Conservation (phyloP, 2,888 invertebrate species). For the Trisateles emortualis region DNA sequence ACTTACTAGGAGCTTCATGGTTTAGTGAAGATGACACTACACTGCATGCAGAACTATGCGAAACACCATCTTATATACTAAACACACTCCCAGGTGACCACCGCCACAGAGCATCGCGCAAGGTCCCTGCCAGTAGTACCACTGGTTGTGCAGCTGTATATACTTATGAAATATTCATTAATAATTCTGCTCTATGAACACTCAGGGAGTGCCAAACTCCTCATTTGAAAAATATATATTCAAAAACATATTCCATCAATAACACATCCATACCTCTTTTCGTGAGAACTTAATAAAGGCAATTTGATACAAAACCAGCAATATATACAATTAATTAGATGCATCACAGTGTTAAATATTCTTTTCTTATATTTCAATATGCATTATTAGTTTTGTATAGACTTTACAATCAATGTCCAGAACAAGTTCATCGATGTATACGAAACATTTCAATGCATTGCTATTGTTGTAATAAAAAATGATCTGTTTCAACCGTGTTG, state of each 20-base stretch:
- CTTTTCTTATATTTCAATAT: background rate
- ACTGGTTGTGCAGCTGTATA: constrained; percentile 21
- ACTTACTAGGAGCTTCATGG: constrained; percentile 73
- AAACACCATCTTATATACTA: constrained; percentile 60
- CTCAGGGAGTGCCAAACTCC: background rate
- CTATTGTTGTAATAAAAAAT: background rate
- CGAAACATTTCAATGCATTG: background rate
- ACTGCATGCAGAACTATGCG: constrained; percentile 42
- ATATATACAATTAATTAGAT: background rate
- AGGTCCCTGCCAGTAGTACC: constrained; percentile 17
- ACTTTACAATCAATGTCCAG: background rate
- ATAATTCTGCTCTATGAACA: constrained; percentile 31
- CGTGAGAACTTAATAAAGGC: background rate
- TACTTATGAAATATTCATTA: constrained; percentile 10
- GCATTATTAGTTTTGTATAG: background rate
- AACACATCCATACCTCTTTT: constrained; percentile 4
- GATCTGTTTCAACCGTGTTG: no score
- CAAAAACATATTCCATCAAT: background rate
- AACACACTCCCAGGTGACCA: constrained; percentile 25
- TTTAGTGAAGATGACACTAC: constrained; percentile 29
- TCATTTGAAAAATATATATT: constrained; percentile 8
- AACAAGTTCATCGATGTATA: constrained; percentile 10
- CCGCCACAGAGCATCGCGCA: constrained; percentile 29
- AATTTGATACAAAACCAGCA: background rate
- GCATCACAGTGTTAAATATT: background rate